Evolutionary conservation across 2,888 invertebrate genomes (phyloP).

Genomic region (Pelosia muscerda): DNA sequence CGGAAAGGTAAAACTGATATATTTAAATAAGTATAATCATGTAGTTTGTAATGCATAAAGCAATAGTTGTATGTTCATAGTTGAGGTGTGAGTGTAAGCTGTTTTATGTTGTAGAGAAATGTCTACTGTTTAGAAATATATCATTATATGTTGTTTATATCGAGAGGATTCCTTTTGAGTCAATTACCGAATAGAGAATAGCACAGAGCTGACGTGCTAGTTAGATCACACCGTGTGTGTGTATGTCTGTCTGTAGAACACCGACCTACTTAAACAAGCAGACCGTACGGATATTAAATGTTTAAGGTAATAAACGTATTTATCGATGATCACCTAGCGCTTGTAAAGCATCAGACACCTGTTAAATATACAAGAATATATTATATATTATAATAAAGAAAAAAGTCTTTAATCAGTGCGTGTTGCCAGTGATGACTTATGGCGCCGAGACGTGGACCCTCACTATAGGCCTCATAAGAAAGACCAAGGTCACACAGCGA

Average conservation of each 20-base stretch:
- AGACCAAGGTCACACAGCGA: too few species aligned
- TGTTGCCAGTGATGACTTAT: too few species aligned
- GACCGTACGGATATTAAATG: neutral
- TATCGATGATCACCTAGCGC: slow-evolving; percentile 41
- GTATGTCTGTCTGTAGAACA: slow-evolving; percentile 24
- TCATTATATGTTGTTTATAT: slow-evolving; percentile 62
- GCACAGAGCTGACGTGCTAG: slow-evolving; percentile 63
- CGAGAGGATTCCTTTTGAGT: slow-evolving; percentile 84
- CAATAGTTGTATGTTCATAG: slow-evolving; percentile 66
- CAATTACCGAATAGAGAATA: slow-evolving; percentile 79
- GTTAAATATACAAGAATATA: slow-evolving; percentile 15
- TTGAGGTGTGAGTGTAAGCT: slow-evolving; percentile 64
- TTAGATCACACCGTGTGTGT: slow-evolving; percentile 51
- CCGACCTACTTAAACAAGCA: slow-evolving; percentile 2
- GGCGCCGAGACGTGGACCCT: too few species aligned
- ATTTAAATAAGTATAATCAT: slow-evolving; percentile 34
- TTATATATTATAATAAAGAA: too few species aligned
- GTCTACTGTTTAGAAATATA: slow-evolving; percentile 66
- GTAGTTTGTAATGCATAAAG: slow-evolving; percentile 53
- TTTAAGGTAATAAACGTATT: slow-evolving; percentile 9
- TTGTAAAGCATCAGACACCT: slow-evolving; percentile 44
- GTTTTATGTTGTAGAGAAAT: slow-evolving; percentile 66
- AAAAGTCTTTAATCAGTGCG: too few species aligned
- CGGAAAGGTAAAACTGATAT: slow-evolving; percentile 43
- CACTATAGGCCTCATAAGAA: too few species aligned